Base-by-base conservation (phyloP, 2,797 vertebrate species). In the Malacoctenus gilli region DNA sequence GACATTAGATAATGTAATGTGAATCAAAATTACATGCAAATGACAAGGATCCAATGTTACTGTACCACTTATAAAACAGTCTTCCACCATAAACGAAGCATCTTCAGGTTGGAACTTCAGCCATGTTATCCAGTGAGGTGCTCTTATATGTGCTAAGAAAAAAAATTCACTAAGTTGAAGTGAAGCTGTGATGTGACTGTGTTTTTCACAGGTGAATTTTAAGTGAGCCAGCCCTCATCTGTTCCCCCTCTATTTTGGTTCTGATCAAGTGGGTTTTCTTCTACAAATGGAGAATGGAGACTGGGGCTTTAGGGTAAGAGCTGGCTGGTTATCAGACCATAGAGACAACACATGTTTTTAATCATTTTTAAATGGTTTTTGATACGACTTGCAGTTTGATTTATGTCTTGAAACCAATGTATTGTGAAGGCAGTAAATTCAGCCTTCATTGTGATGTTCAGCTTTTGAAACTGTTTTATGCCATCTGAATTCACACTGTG, bases 231-330 rank as follows among this genome's bases (percentile, higher is more conserved):
- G 68, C 72, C 37, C 7, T 15, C 35, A 40, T 46, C 67, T 48
- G 32, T 71, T 67, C 22, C 50, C 42, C 70, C 49, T 75, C 31
- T 57, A 12, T 59, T 81, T 82, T 83, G 78, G 68, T 76, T 83
- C 70, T 55, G 76, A 63, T 79, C 75, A 83, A 76, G 85, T 66
- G 73, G 66, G 41, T 68, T 65, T 70, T 83, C 57, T 38, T 87
- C 82, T 83, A 81, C 87, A 86, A 88, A 98, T 99, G 97, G 96
- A 99, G 94, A 98, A 98, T 98, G 97, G 97, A 93, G 96, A 96
- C 93, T 97, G 95, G 96, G 95, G 94, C 85, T 93, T 95, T 94
- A 95, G 93, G 95, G 97, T 98, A 89, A 86, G 89, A 52, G 23
- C 51, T 68, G 21, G 34, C 35, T 30, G 38, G n/a, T 32, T 14